These are phyloP conservation scores for Drosophila sordidula DNA, from an alignment of 2,888 invertebrate genomes.

Conservation along the genomic window DNA sequence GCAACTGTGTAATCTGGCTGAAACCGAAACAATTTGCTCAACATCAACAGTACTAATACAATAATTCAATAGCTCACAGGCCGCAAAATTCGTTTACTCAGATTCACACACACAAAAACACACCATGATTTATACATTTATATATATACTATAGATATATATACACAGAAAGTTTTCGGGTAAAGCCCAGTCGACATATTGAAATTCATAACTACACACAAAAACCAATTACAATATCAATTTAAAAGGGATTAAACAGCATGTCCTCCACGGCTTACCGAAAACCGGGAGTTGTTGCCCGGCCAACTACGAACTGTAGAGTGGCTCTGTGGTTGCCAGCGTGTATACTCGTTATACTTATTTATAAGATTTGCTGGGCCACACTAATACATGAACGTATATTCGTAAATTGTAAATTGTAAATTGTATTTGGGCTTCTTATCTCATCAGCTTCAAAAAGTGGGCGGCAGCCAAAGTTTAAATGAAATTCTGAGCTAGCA, in stretches of 20 bases:
- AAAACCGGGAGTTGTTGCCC: not conserved
- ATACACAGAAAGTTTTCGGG: conserved; percentile 2
- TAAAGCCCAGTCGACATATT: conserved; percentile 60
- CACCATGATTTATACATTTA: not conserved
- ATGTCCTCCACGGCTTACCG: conserved; percentile 53
- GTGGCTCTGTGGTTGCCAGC: conserved; percentile 4
- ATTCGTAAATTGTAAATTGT: conserved; percentile 55
- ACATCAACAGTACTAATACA: conserved; percentile 34
- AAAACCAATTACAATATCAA: conserved; percentile 81
- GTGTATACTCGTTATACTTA: conserved; percentile 12
- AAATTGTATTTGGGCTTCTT: conserved; percentile 58
- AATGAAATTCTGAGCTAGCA: conserved; percentile 72
- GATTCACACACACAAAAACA: conserved; percentile 18
- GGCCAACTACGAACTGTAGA: conserved; percentile 14
- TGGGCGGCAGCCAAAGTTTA: conserved; percentile 44
- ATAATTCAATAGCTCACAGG: conserved; percentile 40
- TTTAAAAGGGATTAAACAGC: conserved; percentile 78
- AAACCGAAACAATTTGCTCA: conserved; percentile 29
- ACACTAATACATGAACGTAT: conserved; percentile 24
- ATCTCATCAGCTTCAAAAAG: conserved; percentile 6
- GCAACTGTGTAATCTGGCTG: conserved; percentile 9
- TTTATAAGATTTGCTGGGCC: conserved; percentile 35
- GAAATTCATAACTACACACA: conserved; percentile 72
- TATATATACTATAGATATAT: not conserved
- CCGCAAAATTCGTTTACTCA: conserved; percentile 16